Conservation (phyloP, 2,888 invertebrate genomes). For the Tanypteryx hageni region DNA sequence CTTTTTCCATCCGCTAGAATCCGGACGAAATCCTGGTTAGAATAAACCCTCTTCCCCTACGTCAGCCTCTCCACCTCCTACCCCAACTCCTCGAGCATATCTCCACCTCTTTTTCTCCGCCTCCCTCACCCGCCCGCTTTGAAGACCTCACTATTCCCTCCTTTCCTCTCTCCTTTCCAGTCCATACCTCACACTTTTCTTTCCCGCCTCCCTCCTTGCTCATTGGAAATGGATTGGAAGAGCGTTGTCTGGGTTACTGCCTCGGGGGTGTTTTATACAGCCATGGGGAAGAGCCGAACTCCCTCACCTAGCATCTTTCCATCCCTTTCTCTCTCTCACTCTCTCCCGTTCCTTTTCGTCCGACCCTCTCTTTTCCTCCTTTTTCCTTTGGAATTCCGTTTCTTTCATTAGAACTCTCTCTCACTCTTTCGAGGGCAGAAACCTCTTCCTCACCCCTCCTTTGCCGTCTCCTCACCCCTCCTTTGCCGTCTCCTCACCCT, state of each 20-base stretch:
- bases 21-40: neutral
- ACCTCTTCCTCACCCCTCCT: too few species aligned
- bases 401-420: too few species aligned
- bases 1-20: neutral
- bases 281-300: neutral
- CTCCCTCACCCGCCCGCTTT: too few species aligned
- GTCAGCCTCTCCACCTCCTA: neutral
- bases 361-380: neutral
- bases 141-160: too few species aligned
- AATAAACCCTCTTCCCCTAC: neutral
- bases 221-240: constrained; percentile 35
- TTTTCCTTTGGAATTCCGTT: too few species aligned
- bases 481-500: too few species aligned
- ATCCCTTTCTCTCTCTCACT: neutral
- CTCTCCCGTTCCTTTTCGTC: neutral
- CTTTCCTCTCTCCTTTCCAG: too few species aligned
- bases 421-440: too few species aligned
- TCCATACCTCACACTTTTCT: neutral
- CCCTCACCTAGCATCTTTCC: too few species aligned
- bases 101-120: neutral
- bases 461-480: too few species aligned
- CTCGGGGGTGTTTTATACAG: constrained; percentile 12
- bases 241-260: constrained; percentile 19
- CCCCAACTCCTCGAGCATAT: neutral
- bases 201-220: neutral